phyloP scores from a whole-genome alignment of 2,888 invertebrate genomes.

The Cerastoderma edule region DNA sequence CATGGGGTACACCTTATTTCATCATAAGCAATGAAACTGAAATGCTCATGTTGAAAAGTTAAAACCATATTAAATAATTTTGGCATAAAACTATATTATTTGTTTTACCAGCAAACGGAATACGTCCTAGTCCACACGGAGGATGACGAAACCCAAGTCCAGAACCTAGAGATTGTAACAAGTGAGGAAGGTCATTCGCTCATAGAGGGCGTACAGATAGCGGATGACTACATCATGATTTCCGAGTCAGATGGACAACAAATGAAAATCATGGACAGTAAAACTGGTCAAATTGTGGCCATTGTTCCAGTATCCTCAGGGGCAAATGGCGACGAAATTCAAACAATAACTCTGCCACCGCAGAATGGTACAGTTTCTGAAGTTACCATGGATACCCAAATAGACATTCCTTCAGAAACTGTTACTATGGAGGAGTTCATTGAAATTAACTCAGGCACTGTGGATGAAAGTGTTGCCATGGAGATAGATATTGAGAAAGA shows the following conservation, averaged over 20 bases:
- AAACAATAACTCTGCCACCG: conserved; percentile 48
- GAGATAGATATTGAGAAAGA: too few relatives aligned
- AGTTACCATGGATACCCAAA: conserved; percentile 39
- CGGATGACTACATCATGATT: conserved; percentile 67
- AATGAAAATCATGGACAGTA: conserved; percentile 68
- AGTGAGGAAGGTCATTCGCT: conserved; percentile 61
- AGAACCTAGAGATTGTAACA: conserved; percentile 72
- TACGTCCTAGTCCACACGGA: conserved; percentile 88
- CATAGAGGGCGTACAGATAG: conserved; percentile 62
- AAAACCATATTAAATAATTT: too few relatives aligned
- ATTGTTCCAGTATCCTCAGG: conserved; percentile 46
- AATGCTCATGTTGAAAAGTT: too few relatives aligned
- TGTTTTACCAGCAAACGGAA: conserved; percentile 92
- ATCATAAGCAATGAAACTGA: too few relatives aligned
- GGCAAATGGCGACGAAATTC: conserved; percentile 38
- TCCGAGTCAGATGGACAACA: conserved; percentile 56
- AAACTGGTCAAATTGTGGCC: conserved; percentile 69
- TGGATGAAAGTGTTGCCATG: too few relatives aligned
- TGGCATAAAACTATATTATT: too few relatives aligned
- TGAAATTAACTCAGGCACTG: too few relatives aligned
- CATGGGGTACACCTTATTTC: too few relatives aligned
- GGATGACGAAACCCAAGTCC: conserved; percentile 55
- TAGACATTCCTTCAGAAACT: too few relatives aligned
- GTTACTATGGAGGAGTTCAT: too few relatives aligned
- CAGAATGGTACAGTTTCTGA: conserved; percentile 46